These are phyloP conservation scores for Xyrauchen texanus DNA, from an alignment of 2,113 vertebrate genomes.

Conservation along the genomic window DNA sequence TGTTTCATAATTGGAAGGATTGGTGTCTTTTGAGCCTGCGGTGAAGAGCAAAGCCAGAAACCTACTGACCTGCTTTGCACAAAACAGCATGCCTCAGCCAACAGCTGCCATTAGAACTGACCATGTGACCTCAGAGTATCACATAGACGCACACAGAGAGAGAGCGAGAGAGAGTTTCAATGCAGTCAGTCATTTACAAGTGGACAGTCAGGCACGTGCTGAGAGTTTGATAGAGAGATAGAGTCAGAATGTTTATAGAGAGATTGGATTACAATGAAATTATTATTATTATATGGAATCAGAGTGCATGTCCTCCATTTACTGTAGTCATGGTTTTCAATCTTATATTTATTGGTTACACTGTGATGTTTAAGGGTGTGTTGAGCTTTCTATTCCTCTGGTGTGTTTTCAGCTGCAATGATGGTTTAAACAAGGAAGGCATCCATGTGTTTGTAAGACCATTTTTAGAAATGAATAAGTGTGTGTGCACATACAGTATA, in stretches of 20 bases:
- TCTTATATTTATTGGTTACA: neutral
- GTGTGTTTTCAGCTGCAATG: neutral
- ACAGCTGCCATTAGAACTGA: constrained; percentile 14
- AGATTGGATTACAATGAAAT: neutral
- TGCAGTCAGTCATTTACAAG: neutral
- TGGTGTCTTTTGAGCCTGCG: constrained; percentile 19
- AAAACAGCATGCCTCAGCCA: constrained; percentile 20
- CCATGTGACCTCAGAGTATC: neutral
- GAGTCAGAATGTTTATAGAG: neutral
- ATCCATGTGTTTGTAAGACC: neutral
- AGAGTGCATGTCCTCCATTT: neutral
- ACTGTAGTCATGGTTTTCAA: neutral
- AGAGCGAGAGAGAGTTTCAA: neutral
- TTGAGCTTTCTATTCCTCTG: neutral
- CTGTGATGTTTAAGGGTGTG: neutral
- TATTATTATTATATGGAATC: neutral
- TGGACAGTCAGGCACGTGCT: neutral
- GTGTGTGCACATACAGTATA: neutral
- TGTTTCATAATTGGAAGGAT: neutral
- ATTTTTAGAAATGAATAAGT: neutral
- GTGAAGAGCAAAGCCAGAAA: constrained; percentile 23
- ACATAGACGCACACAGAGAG: neutral
- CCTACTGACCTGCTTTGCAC: constrained; percentile 38
- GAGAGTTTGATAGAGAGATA: neutral
- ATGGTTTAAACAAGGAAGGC: neutral